Percentiles rank a stretch among this genome's conserved stretches.
Evolutionary conservation across 1,140 invertebrate genomes (phyloP).

Genomic region (Dendroctonus valens): DNA sequence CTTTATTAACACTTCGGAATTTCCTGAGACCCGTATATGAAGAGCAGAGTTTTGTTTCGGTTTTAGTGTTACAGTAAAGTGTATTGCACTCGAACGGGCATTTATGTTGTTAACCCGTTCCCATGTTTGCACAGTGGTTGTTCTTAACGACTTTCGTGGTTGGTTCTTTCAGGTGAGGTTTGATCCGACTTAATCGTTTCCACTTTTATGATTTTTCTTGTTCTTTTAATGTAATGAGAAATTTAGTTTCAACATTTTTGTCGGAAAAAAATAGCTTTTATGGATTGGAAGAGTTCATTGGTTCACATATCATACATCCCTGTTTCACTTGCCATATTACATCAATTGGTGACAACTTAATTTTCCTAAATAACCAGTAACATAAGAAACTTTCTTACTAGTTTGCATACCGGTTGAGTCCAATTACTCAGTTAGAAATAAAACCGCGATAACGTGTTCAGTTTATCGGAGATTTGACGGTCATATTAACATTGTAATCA

Average conservation of each 20-base stretch:
- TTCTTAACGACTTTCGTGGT: not conserved
- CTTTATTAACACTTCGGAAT: constrained; percentile 41
- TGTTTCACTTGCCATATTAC: no score
- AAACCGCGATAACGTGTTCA: constrained; percentile 10
- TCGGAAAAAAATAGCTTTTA: no score
- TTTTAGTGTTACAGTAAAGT: constrained; percentile 26
- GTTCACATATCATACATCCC: no score
- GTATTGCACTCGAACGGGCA: not conserved
- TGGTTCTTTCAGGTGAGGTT: not conserved
- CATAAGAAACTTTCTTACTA: no score
- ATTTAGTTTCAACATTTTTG: no score
- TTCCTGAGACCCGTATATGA: constrained; percentile 37
- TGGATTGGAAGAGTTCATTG: no score
- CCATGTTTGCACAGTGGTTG: constrained; percentile 2
- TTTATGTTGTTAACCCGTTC: constrained; percentile 9
- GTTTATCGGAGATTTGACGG: constrained; percentile 6
- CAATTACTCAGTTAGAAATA: not conserved
- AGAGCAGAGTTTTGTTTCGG: constrained; percentile 6
- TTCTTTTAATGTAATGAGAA: no score
- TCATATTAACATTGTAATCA: constrained; percentile 21
- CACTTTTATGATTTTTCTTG: no score
- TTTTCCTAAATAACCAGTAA: no score
- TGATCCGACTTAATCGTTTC: no score
- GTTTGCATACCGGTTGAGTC: no score
- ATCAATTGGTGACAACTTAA: no score